Base-by-base conservation (phyloP, 1,140 invertebrate genomes). In the Dreissena rostriformis region DNA sequence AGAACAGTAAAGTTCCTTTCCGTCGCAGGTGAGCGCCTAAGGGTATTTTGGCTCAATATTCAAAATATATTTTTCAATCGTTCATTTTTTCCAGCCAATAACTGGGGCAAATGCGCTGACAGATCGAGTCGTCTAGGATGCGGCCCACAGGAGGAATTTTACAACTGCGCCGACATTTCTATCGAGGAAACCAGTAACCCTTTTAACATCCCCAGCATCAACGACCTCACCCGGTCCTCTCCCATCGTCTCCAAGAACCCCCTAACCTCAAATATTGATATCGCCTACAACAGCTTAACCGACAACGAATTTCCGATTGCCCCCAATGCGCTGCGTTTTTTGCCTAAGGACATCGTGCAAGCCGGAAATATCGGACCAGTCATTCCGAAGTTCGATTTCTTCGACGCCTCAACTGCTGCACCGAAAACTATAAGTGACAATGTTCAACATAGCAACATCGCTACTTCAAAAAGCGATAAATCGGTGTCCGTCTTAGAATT, bases 91-190 rank as follows among this genome's bases (percentile, higher is more conserved):
- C 11, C 71, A 90, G 88, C 81, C 10, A 86, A 90, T 26, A 84
- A 86, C 61, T 90, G 88, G 88, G 88, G 88, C 7, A 51, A 15
- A 14, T 87, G 86, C 49, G 51, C 72, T 7, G 87, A 91, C 66
- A 88, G 90, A 12, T 87, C 78, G 5, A 77, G 82, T 5, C 76
- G 86, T 29, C 28, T 89, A 28, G 89, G 90, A 4, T 88, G 86
- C 71, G 90, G 89, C 12, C 79, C 86, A 1, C 90, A 91, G 71
- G 88, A 89, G 68, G 88, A 91, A 77, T 91, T 88, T 55, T 90
- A 88, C 70, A 88, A 88, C 67, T 91, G 90, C 74, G 89, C 90
- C 4, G 90, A 91, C 66, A 84, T 91, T 19, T 73, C 86, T 22
- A 91, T 91, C 17, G 67, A 86, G 10, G 39, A 84, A n/a, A 29